A percentile compares a stretch with the other conserved stretches of the same genome.
Conservation (phyloP, 2,113 vertebrate species). For the Reinhardtius hippoglossoides region DNA sequence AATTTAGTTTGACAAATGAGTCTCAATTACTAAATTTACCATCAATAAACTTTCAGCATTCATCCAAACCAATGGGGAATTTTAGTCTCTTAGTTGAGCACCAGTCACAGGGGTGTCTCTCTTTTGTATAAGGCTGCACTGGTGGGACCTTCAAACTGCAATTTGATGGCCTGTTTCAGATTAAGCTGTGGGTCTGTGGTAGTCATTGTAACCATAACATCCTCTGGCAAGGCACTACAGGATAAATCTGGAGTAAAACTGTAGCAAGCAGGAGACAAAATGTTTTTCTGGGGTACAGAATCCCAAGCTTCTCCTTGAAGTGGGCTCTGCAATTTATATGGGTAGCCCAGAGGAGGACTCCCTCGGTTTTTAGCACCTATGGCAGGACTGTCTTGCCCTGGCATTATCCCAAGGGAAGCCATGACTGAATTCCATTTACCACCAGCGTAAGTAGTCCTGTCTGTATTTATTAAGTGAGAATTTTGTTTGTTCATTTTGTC, state of each 20-base stretch:
- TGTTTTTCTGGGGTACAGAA: constrained; percentile 60
- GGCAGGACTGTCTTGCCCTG: constrained; percentile 71
- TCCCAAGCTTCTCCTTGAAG: constrained; percentile 69
- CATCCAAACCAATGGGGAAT: not conserved
- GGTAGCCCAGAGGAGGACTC: constrained; percentile 75
- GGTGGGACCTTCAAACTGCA: constrained; percentile 87
- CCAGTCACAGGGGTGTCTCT: constrained; percentile 85
- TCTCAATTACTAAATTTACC: not conserved
- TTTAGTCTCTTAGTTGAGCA: not conserved
- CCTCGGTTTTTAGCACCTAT: constrained; percentile 70
- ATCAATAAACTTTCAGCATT: not conserved
- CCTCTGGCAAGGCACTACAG: constrained; percentile 67
- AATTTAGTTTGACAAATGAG: constrained; percentile 1
- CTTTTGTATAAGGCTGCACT: constrained; percentile 83
- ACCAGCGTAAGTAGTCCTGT: constrained; percentile 48
- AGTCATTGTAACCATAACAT: constrained; percentile 72
- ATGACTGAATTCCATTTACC: constrained; percentile 80
- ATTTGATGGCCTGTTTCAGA: constrained; percentile 87
- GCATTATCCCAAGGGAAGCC: constrained; percentile 80
- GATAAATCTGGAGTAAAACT: constrained; percentile 45
- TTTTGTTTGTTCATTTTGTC: constrained; percentile 66
- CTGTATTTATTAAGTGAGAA: constrained; percentile 65
- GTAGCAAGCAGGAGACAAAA: constrained; percentile 63
- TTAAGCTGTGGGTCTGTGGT: constrained; percentile 84
- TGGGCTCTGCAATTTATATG: constrained; percentile 67